Evolutionary conservation across 2,888 invertebrate genomes (phyloP).

Genomic region (Drosophila nigricruria): DNA sequence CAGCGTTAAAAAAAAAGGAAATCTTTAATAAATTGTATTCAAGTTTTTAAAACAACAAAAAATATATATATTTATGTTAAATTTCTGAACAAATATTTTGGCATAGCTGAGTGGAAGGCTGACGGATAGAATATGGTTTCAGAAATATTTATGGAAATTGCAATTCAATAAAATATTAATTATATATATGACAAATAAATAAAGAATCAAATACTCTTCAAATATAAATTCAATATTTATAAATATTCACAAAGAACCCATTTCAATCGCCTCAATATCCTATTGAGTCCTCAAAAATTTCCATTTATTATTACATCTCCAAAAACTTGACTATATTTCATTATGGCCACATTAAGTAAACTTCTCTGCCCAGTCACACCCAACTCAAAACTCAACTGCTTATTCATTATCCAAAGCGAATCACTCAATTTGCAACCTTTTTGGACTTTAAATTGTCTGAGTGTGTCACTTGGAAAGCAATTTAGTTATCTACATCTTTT

Average conservation of each 20-base stretch:
- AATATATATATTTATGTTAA: neutral
- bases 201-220: neutral
- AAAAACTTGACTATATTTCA: neutral
- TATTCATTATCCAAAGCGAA: conserved; percentile 38
- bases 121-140: neutral
- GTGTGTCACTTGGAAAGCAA: conserved; percentile 60
- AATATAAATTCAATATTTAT: neutral
- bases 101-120: neutral
- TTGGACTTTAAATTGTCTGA: conserved; percentile 41
- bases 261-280: neutral
- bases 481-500: conserved; percentile 60
- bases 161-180: neutral
- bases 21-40: neutral
- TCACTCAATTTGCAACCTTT: conserved; percentile 56
- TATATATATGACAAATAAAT: too few relatives aligned
- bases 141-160: neutral
- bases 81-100: neutral
- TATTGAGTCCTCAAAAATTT: neutral
- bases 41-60: neutral
- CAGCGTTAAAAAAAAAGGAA: neutral
- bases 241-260: neutral
- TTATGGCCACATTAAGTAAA: conserved; percentile 7
- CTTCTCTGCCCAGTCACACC: neutral
- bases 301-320: neutral
- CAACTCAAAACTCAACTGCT: conserved; percentile 16